phyloP scores from a whole-genome alignment of 2,113 vertebrate species.

The Silurus glanis region DNA sequence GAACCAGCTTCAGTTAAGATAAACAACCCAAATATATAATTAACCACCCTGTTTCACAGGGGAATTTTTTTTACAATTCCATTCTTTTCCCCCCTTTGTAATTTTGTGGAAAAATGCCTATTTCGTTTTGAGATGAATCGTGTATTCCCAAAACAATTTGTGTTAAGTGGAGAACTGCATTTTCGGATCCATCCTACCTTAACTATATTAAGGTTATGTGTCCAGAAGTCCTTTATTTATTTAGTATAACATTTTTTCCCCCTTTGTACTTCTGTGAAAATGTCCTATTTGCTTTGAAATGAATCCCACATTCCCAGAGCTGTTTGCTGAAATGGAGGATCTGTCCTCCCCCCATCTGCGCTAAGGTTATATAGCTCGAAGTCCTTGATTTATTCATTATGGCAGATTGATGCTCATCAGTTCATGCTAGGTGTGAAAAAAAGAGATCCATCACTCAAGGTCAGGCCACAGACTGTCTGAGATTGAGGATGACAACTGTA shows the following conservation, averaged over 20 bases:
- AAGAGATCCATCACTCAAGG: neutral
- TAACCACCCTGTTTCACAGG: neutral
- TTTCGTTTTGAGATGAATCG: neutral
- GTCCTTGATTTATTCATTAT: conserved; percentile 40
- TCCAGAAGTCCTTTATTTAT: neutral
- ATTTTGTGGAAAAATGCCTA: neutral
- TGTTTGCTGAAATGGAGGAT: neutral
- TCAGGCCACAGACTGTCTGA: neutral
- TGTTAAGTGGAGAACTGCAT: neutral
- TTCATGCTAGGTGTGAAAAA: conserved; percentile 16
- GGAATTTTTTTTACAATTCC: neutral
- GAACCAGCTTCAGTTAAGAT: conserved; percentile 18
- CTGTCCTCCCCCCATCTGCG: conserved; percentile 4
- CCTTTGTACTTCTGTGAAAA: neutral
- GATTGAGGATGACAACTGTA: neutral
- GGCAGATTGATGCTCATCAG: conserved; percentile 15
- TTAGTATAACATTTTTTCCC: neutral
- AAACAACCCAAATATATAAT: neutral
- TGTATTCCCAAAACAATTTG: neutral
- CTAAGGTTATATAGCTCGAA: conserved; percentile 28
- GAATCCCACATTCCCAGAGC: neutral
- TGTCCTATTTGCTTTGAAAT: neutral
- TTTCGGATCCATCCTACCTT: neutral
- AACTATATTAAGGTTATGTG: neutral
- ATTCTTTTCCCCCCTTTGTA: neutral